Conservation (phyloP, 2,797 vertebrate species). For the Channallabes apus region DNA sequence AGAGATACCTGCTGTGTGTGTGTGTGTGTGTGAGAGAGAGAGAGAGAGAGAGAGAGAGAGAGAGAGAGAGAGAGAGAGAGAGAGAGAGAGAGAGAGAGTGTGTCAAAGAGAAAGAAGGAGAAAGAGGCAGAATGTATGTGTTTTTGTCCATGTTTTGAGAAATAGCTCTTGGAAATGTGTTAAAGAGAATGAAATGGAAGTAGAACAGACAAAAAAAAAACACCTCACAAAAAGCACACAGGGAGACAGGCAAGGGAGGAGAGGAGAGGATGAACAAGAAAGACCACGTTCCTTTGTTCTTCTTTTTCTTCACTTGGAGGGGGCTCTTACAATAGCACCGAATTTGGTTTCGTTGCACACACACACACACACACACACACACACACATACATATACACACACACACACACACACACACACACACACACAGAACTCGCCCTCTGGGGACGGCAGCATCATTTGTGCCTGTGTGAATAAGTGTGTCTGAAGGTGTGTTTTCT, state of each 20-base stretch:
- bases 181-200: conserved; percentile 31
- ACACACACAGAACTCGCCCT: conserved; percentile 48
- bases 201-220: conserved; percentile 3
- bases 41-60: conserved; percentile 1
- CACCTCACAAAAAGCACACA: conserved; percentile 6
- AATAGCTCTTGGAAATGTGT: conserved; percentile 36
- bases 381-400: no score
- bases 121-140: conserved; percentile 25
- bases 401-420: conserved; percentile 28
- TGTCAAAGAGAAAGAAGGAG: conserved; percentile 16
- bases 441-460: conserved; percentile 45
- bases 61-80: no score
- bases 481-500: conserved; percentile 48
- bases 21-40: conserved; percentile 22
- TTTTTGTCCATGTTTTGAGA: conserved; percentile 27
- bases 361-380: no score
- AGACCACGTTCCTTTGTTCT: conserved; percentile 56
- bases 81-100: no score
- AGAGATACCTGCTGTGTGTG: conserved; percentile 13
- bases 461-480: conserved; percentile 44
- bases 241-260: conserved; percentile 29
- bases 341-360: conserved; percentile 54
- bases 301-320: conserved; percentile 51
- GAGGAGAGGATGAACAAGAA: conserved; percentile 43
- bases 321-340: conserved; percentile 50